Evolutionary conservation across 1,140 invertebrate species (phyloP).

Genomic region (Thrips palmi): DNA sequence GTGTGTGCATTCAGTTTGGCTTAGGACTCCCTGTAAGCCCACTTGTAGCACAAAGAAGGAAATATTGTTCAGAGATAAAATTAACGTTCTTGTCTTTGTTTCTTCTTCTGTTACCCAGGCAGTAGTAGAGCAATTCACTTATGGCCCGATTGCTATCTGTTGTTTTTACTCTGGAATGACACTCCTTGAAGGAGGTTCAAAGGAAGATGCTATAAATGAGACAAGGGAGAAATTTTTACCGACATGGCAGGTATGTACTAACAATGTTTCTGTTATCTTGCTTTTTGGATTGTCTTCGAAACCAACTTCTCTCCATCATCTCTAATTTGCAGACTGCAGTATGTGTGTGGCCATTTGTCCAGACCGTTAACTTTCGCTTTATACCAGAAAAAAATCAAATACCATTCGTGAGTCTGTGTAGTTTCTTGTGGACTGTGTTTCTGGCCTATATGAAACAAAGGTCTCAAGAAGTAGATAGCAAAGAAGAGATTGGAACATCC

Average conservation of each 20-base stretch:
- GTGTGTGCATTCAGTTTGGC: too few species aligned
- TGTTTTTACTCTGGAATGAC: constrained; percentile 64
- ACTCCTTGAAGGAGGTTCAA: constrained; percentile 47
- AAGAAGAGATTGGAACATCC: constrained; percentile 24
- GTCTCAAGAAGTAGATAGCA: constrained; percentile 49
- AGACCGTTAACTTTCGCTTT: constrained; percentile 58
- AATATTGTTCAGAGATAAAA: too few species aligned
- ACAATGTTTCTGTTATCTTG: not conserved
- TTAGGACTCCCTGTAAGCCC: too few species aligned
- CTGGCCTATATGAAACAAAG: constrained; percentile 66
- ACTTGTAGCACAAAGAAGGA: too few species aligned
- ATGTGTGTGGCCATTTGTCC: constrained; percentile 58
- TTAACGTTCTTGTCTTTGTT: too few species aligned
- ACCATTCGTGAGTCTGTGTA: constrained; percentile 55
- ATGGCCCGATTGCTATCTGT: constrained; percentile 52
- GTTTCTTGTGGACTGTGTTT: constrained; percentile 64
- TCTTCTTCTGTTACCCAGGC: too few species aligned
- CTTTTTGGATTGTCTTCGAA: too few species aligned
- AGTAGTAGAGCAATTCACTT: constrained; percentile 54
- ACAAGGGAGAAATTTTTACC: constrained; percentile 51
- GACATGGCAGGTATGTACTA: constrained; percentile 46
- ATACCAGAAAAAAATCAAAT: constrained; percentile 58
- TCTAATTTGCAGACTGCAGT: constrained; percentile 41
- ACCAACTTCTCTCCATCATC: too few species aligned
- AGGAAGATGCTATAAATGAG: constrained; percentile 41